Evolutionary conservation across 2,113 vertebrate genomes (phyloP), one percentile per base, ranked within the genome.

Genomic region (Muscicapa adusta): DNA sequence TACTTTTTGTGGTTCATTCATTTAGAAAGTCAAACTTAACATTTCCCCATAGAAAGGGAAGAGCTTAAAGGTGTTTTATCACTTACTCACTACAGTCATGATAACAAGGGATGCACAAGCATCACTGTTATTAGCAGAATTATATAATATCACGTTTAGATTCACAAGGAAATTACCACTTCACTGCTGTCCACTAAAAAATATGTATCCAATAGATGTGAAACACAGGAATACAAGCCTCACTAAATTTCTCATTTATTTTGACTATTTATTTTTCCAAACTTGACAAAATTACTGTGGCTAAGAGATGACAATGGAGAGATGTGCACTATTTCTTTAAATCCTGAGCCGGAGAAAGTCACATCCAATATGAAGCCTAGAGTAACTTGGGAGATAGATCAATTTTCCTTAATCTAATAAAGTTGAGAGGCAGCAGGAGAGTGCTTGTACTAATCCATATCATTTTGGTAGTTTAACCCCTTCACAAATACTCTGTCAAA

Each of bases 371-470:
- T 36, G 23, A 72, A 78, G 18, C 18, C 53, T 65, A 38, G 57
- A 70, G 42, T 17, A 86, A n/a, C 51, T 91, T 67, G 63, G 56
- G 58, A 83, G 67, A 83, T 38, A 43, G 57, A 81, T 48, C 1
- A 1, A 81, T 94, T 94, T 94, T 84, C 73, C 43, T 53, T 84
- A 89, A 92, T 61, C 58, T 85, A 91, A 94, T 91, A 68, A 91
- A 82, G 34, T 31, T 51, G 29, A 86, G 45, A 54, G 42, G 66
- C 25, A 61, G 16, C 17, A 14, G 29, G 48, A 79, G 18, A 17
- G 42, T 94, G 38, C 45, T 86, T 91, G 57, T 89, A 85, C 40
- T 82, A 89, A 91, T 81, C 58, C 33, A 24, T 93, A 82, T 92
- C 57, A 76, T 75, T 43, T 70, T 72, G 33, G 66, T 75, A 92